Evolutionary conservation across 2,888 invertebrate genomes (phyloP).

Genomic region (Drosophila cracens): DNA sequence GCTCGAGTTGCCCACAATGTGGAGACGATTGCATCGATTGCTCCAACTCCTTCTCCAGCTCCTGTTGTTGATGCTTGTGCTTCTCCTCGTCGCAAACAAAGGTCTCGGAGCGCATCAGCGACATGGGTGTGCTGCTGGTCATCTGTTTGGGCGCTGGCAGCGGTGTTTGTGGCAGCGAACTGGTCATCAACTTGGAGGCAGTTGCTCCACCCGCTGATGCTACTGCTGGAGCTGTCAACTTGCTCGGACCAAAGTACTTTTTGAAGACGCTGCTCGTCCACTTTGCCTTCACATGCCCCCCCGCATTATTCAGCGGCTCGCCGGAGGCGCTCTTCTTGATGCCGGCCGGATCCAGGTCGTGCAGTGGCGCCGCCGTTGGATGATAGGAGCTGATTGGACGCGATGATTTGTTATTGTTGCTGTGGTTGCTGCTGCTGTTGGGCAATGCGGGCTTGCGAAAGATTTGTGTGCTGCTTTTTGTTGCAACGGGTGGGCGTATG

Average conservation of each 20-base stretch:
- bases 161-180: slow-evolving; percentile 61
- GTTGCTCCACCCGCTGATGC: not conserved
- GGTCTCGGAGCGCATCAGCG: slow-evolving; percentile 82
- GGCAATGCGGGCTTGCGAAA: slow-evolving; percentile 74
- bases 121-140: slow-evolving; percentile 63
- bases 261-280: slow-evolving; percentile 80
- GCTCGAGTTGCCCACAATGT: slow-evolving; percentile 41
- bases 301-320: slow-evolving; percentile 79
- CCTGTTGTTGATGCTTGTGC: slow-evolving; percentile 35
- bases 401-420: slow-evolving; percentile 2
- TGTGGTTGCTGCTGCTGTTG: not conserved
- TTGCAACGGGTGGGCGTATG: slow-evolving; percentile 63
- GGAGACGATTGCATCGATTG: slow-evolving; percentile 1
- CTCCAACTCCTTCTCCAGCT: slow-evolving; percentile 7
- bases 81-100: slow-evolving; percentile 81
- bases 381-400: slow-evolving; percentile 63
- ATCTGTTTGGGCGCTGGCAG: slow-evolving; percentile 55
- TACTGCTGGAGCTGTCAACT: slow-evolving; percentile 15
- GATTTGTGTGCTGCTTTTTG: slow-evolving; percentile 62
- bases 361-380: slow-evolving; percentile 46
- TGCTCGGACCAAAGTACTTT: slow-evolving; percentile 76
- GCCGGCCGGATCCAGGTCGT: slow-evolving; percentile 53
- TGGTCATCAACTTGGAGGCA: slow-evolving; percentile 41
- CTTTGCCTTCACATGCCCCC: slow-evolving; percentile 78
- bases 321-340: slow-evolving; percentile 81